Evolutionary conservation across 2,113 vertebrate genomes (phyloP), one percentile per base, ranked within the genome.

Genomic region (Calonectris borealis): DNA sequence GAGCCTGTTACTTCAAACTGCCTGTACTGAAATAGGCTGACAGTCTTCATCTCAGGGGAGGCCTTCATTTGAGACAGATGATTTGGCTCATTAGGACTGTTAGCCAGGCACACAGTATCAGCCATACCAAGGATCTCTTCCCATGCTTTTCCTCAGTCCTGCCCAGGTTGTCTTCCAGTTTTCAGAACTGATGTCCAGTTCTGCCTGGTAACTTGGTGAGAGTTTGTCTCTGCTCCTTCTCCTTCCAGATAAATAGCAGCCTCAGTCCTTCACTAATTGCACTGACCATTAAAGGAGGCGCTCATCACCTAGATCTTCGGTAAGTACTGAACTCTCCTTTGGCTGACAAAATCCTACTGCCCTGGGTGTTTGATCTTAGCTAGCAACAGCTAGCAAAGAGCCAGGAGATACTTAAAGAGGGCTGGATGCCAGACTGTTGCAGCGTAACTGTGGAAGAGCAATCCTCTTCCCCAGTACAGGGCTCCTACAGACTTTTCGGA

Each of bases 281-380:
- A 0, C 21, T 99, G 85, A 98, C 97, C 83, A 98, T 99, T 76
- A 83, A 79, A 26, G 99, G 98, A 31, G 99, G 98, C 2, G 99
- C 99, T 8, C 99, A 99, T 83, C 99, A 99, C 89, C 98, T 99
- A 4, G 99, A 99, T 95, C 98, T 99, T 80, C 98, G 99, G 99
- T 99, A 95, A 17, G 94, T 86, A 36, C 75, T 0, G 0, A 72
- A 15, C 32, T 27, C n/a, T 40, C 24, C n/a, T 71, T 60, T 64
- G 31, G 24, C 52, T 62, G 21, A 52, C 36, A 38, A 51, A 73
- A 73, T n/a, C 62, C 29, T 69, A 0, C 54, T 71, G 19, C 57
- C 20, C 49, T 52, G 38, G 16, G 13, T 75, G 40, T 57, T 58
- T 42, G 24, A 44, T n/a, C 57, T 49, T 11, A 57, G 60, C 44